A percentile compares a stretch with the other conserved stretches of the same genome.
These are phyloP conservation scores for Stramonita haemastoma DNA, from an alignment of 2,888 invertebrate genomes.

Conservation along the genomic window DNA sequence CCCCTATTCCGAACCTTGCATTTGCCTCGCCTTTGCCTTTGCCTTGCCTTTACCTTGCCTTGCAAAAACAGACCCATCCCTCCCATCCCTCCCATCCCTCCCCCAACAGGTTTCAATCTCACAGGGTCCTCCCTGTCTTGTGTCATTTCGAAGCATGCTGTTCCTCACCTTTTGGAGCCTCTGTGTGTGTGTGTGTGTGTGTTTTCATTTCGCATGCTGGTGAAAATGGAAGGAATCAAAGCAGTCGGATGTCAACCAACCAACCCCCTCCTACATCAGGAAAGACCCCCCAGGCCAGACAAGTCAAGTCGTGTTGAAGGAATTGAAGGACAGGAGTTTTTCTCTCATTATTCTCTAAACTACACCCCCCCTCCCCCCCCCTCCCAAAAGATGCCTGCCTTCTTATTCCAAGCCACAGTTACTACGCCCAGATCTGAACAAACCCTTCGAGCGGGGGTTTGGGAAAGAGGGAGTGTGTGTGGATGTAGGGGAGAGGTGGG, in stretches of 20 bases:
- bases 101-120: conserved; percentile 14
- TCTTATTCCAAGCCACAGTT: not conserved
- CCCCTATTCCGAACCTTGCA: not conserved
- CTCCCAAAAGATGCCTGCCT: not conserved
- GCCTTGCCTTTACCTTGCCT: not conserved
- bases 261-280: not conserved
- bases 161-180: not conserved
- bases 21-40: not conserved
- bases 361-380: not conserved
- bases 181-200: not conserved
- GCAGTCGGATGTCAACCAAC: not conserved
- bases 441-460: not conserved
- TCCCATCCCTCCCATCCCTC: not conserved
- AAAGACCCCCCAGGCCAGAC: not conserved
- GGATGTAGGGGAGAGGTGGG: not conserved
- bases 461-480: not conserved
- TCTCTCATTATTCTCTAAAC: too few species aligned
- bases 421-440: not conserved
- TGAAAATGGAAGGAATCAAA: conserved; percentile 30
- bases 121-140: not conserved
- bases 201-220: conserved; percentile 26
- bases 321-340: not conserved
- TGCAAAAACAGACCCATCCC: not conserved
- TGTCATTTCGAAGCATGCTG: not conserved
- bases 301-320: not conserved